Percentiles rank a stretch among this genome's conserved stretches.
Evolutionary conservation across 2,113 vertebrate species (phyloP).

Genomic region (Phalacrocorax aristotelis): DNA sequence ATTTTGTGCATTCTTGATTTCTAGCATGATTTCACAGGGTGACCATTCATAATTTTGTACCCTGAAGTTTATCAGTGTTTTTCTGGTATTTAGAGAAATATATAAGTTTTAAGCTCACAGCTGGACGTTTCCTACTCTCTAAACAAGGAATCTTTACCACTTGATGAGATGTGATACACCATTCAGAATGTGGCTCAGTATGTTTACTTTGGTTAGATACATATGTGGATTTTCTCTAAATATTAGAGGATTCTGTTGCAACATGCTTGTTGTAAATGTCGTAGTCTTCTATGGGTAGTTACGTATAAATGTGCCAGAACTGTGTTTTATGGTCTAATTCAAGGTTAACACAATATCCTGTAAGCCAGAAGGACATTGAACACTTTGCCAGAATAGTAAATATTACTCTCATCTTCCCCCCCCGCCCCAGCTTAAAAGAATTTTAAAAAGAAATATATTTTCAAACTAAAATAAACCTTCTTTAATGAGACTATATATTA

Average conservation of each 20-base stretch:
- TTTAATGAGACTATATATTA: conserved; percentile 55
- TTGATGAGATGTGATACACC: neutral
- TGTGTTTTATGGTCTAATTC: neutral
- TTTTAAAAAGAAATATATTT: conserved; percentile 21
- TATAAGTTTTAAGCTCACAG: neutral
- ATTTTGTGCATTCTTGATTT: neutral
- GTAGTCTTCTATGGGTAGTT: neutral
- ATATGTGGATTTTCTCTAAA: neutral
- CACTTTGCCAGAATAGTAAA: conserved; percentile 20
- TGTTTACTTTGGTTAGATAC: neutral
- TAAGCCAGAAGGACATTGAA: neutral
- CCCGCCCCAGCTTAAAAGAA: neutral
- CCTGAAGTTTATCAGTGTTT: neutral
- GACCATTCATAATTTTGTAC: neutral
- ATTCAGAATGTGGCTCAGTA: neutral
- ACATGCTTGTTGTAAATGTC: neutral
- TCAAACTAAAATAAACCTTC: conserved; percentile 23
- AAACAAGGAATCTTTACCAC: neutral
- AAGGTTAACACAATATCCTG: neutral
- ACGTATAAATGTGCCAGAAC: neutral
- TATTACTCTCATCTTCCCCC: neutral
- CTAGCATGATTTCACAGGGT: neutral
- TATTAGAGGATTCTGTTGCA: neutral
- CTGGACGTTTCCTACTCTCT: neutral
- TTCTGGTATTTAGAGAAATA: neutral